Evolutionary conservation across 2,888 invertebrate genomes (phyloP).

Genomic region (Leptopterna dolabrata): DNA sequence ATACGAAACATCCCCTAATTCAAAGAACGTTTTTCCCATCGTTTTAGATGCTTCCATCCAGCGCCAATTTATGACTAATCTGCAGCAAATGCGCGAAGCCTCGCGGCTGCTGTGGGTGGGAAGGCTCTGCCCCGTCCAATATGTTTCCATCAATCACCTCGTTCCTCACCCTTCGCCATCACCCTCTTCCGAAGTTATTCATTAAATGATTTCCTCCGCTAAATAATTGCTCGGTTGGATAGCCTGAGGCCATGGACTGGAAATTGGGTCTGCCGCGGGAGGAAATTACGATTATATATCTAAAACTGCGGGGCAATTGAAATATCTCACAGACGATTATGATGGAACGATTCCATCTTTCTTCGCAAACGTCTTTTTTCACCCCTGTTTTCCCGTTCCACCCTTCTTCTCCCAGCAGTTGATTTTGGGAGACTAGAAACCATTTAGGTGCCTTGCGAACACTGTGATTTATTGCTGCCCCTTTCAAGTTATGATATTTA

Average conservation of each 20-base stretch:
- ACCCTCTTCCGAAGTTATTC: slow-evolving; percentile 40
- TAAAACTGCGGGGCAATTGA: slow-evolving; percentile 49
- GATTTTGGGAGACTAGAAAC: not conserved
- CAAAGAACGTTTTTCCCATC: no score
- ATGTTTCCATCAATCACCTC: slow-evolving; percentile 51
- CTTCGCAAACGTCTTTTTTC: not conserved
- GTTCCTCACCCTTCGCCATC: slow-evolving; percentile 12
- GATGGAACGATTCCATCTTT: slow-evolving; percentile 30
- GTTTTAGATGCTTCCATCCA: not conserved
- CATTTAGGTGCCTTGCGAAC: no score
- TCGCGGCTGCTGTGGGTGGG: not conserved
- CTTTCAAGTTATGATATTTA: no score
- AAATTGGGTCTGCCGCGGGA: slow-evolving; percentile 49
- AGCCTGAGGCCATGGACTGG: slow-evolving; percentile 44
- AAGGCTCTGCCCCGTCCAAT: not conserved
- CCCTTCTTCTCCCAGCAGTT: not conserved
- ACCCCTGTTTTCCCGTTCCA: not conserved
- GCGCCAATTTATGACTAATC: not conserved
- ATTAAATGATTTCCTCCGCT: slow-evolving; percentile 48
- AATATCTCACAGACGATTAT: slow-evolving; percentile 30
- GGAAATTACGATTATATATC: slow-evolving; percentile 54
- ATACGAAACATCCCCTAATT: no score
- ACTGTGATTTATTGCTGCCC: no score
- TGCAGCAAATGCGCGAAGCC: not conserved
- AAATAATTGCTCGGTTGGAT: slow-evolving; percentile 47